Base-by-base conservation (phyloP, 2,888 invertebrate genomes). In the Chydorus sphaericus region DNA sequence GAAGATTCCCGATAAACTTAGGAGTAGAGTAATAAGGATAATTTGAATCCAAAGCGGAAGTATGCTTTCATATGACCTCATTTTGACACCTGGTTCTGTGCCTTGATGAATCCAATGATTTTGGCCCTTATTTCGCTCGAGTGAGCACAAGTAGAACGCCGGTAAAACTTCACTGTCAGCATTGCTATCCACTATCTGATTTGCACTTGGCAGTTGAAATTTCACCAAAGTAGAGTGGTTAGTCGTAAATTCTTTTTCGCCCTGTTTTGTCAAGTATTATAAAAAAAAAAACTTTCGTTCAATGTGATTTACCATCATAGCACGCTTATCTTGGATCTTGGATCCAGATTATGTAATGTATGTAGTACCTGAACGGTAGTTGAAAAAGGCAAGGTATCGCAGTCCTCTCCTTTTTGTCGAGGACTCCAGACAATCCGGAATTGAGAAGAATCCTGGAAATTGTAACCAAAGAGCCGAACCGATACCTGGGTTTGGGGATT, bases 1-100 rank as follows among this genome's bases (percentile, higher is more conserved):
- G 70, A 98, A 99, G 1, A 98, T 73, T 0, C 94, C 91, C 0
- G 97, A 97, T 65, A 97, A 85, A 61, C 75, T 73, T 37, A 98
- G 74, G 61, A 97, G 59, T 7, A 71, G 63, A 14, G 80, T 57
- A 54, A 92, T 83, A 20, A 90, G 76, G 0, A 76, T 62, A 50
- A 90, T 73, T 11, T 85, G 76, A 1, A 81, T 73, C 88, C 89
- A 90, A 0, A 85, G 62, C 0, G 91, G 91, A 48, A 91, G 66
- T 6, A 85, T 61, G 54, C 77, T 77, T 62, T 79, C 76, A 66
- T 82, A 81, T 0, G 81, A 78, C 14, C 76, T 73, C 29, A 70
- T 61, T 44, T 61, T 61, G 30, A 68, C 58, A 66, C 67, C 68
- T 2, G 63, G 57, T 6, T 64, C 65, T 14, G 61, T 57, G 26